These are phyloP conservation scores for Rhagonycha fulva DNA, from an alignment of 2,888 invertebrate genomes.

Conservation along the genomic window DNA sequence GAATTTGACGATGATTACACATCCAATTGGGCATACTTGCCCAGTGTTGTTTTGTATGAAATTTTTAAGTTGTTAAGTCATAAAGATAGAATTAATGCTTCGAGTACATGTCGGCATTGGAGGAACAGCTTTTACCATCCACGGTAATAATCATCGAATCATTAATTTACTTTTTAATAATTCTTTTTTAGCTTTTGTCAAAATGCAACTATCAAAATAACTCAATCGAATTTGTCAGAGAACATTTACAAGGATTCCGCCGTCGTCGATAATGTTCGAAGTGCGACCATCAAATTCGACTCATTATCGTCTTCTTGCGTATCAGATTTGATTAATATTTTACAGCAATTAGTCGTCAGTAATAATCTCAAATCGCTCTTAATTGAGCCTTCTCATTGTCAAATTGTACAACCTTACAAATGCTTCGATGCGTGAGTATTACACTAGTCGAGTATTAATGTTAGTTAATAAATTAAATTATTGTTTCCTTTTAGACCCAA, in stretches of 20 bases:
- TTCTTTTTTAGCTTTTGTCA: slow-evolving; percentile 51
- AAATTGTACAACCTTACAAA: slow-evolving; percentile 43
- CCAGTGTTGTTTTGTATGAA: slow-evolving; percentile 50
- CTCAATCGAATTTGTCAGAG: slow-evolving; percentile 44
- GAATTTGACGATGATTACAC: slow-evolving; percentile 32
- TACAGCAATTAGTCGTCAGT: slow-evolving; percentile 49
- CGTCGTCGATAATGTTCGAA: slow-evolving; percentile 47
- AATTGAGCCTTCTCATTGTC: slow-evolving; percentile 53
- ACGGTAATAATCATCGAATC: slow-evolving; percentile 41
- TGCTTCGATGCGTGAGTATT: slow-evolving; percentile 34
- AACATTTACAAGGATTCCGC: slow-evolving; percentile 47
- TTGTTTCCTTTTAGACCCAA: neutral
- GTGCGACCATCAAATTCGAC: slow-evolving; percentile 49
- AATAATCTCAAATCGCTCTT: slow-evolving; percentile 50
- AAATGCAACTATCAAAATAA: slow-evolving; percentile 49
- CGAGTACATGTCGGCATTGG: slow-evolving; percentile 53
- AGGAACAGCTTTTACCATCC: slow-evolving; percentile 52
- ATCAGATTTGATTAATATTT: slow-evolving; percentile 49
- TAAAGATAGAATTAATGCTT: slow-evolving; percentile 51
- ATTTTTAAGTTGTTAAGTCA: slow-evolving; percentile 49
- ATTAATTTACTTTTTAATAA: neutral
- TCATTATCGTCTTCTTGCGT: slow-evolving; percentile 49
- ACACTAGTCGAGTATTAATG: neutral
- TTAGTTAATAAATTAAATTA: neutral
- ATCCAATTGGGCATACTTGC: slow-evolving; percentile 51